Evolutionary conservation across 1,140 invertebrate species (phyloP), one percentile per base, ranked within the genome.

Genomic region (Formica selysi): DNA sequence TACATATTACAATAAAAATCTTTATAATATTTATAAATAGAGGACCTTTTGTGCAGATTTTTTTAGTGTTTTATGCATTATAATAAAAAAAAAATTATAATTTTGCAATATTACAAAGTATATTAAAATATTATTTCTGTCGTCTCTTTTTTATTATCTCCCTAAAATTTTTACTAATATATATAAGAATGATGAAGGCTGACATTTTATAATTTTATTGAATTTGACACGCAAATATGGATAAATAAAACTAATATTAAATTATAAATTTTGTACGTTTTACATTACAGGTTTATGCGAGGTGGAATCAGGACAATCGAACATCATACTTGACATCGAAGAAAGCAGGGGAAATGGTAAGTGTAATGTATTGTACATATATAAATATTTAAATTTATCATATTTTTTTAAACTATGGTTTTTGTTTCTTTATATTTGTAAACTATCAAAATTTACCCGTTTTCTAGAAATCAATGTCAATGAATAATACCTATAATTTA

Each of bases 271-370:
- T 67, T 51, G 8, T 19, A 38, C 29, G 0, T 54, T 79, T 41
- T 92, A 90, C 92, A 76, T 96, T 97, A 61, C 95, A 97, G 97
- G 97, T 91, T 95, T 97, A 89, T 98, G 97, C 92, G 97, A 98
- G 92, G 97, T 98, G 85, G 97, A 98, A 95, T 97, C 97, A 44
- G 97, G 97, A 13, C 97, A 98, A 91, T 97, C 97, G 0, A 98
- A 98, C 91, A 98, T 98, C 65, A 98, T 98, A 87, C 95, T 98
- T 71, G 98, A 98, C 92, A 98, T 98, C 83, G 97, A 98, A 94
- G 98, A 98, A 94, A 98, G 98, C 92, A 96, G 97, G 94, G 98
- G 97, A 88, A 96, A 96, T 90, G 97, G 98, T 98, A 96, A 98
- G 98, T 93, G 44, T 11, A 11, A 6, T 19, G 16, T 26, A 41